These are phyloP conservation scores for Sorex maritimensis DNA, from an alignment of 2,797 vertebrate genomes.

Conservation along the genomic window DNA sequence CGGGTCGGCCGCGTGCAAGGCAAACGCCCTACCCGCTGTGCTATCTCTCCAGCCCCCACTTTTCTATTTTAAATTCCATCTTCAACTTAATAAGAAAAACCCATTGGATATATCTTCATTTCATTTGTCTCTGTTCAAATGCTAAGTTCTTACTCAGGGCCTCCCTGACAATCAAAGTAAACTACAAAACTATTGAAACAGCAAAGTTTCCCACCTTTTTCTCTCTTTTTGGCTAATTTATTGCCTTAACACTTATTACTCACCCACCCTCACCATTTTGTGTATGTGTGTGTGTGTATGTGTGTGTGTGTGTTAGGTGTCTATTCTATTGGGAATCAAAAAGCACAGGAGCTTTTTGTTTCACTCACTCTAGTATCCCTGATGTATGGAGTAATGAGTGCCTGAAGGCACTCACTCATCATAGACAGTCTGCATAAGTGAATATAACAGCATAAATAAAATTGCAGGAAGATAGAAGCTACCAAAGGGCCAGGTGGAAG, in stretches of 20 bases:
- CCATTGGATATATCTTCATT: slow-evolving; percentile 7
- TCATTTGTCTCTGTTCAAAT: slow-evolving; percentile 31
- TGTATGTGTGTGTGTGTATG: background rate
- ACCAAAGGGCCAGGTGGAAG: background rate
- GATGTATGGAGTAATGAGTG: background rate
- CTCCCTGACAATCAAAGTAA: background rate
- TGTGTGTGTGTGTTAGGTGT: background rate
- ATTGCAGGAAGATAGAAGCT: background rate
- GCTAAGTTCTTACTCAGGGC: slow-evolving; percentile 8
- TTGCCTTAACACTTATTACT: slow-evolving; percentile 18
- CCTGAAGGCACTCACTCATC: background rate
- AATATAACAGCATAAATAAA: background rate
- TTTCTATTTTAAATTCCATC: slow-evolving; percentile 33
- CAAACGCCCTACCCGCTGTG: too few species aligned
- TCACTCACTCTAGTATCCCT: background rate
- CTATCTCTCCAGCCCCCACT: too few species aligned
- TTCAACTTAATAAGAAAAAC: slow-evolving; percentile 35
- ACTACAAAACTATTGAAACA: background rate
- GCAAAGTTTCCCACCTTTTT: background rate
- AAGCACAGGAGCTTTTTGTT: background rate
- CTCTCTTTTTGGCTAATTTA: background rate
- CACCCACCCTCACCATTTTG: background rate
- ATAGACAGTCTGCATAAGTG: background rate
- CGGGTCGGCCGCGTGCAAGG: too few species aligned
- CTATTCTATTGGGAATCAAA: slow-evolving; percentile 19